These are phyloP conservation scores for Heliconius hewitsoni DNA, from an alignment of 1,140 invertebrate species.

Conservation along the genomic window DNA sequence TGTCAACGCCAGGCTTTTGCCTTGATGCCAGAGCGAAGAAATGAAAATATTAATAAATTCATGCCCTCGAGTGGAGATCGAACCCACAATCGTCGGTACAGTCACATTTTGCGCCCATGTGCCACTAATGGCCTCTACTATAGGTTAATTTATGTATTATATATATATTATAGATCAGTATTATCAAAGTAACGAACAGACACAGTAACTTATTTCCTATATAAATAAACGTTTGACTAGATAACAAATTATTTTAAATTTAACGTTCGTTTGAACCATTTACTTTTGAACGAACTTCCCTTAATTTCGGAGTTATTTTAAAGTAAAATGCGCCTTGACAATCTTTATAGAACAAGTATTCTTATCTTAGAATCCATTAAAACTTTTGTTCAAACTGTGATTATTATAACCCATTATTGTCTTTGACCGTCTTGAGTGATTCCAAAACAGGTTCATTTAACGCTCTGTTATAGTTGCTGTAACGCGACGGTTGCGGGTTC, in stretches of 20 bases:
- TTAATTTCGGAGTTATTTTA: constrained; percentile 2
- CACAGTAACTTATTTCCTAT: neutral
- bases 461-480: neutral
- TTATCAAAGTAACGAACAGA: neutral
- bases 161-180: too few relatives aligned
- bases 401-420: constrained; percentile 65
- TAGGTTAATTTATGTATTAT: too few relatives aligned
- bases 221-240: constrained; percentile 3
- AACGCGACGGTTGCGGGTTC: neutral
- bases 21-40: too few relatives aligned
- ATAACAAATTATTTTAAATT: constrained; percentile 14
- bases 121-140: too few relatives aligned
- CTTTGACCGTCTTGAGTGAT: constrained; percentile 42
- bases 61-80: too few relatives aligned
- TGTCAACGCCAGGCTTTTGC: too few relatives aligned
- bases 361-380: constrained; percentile 64
- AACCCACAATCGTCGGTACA: too few relatives aligned
- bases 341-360: constrained; percentile 34
- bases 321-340: constrained; percentile 29
- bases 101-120: too few relatives aligned
- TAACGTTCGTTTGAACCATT: constrained; percentile 20
- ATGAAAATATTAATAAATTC: too few relatives aligned
- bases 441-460: neutral
- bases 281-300: constrained; percentile 22
- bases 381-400: constrained; percentile 49